Evolutionary conservation across 1,140 invertebrate species (phyloP), one percentile per base, ranked within the genome.

Genomic region (Papilio dardanus): DNA sequence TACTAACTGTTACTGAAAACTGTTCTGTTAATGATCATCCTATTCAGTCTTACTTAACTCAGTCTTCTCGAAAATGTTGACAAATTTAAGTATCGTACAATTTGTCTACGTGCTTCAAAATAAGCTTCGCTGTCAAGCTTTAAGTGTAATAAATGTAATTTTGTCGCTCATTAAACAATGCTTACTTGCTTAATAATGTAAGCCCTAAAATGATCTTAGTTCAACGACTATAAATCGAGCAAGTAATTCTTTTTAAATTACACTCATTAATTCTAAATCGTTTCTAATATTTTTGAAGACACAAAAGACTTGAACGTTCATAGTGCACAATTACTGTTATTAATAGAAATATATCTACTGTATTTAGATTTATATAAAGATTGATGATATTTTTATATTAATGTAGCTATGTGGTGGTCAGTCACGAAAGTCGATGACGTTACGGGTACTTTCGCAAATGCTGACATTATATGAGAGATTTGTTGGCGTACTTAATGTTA

Each of bases 81-180:
- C 54, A 62, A 62, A 30, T 62, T 62, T 62, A 62, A 62, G 54
- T 62, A 62, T 28, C 54, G 54, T 62, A 62, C 12, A 62, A 62
- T 62, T 62, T 62, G 54, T 62, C 54, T 62, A 62, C 54, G 54
- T 62, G 54, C 54, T 62, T n/a, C 54, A 62, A 62, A 62, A 62
- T 62, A 62, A 62, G 54, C 54, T 62, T 62, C 54, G 54, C 54
- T 62, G 54, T 62, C 54, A 62, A 24, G 54, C 54, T 62, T 28
- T 62, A 62, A 62, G 24, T 62, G 54, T 62, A 62, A 62, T 62
- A 62, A 62, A 62, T 62, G 54, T 62, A 62, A 62, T 62, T 62
- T 62, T 6, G 54, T 62, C 24, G 54, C 10, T 62, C 54, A 62
- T 62, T 62, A 28, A 28, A 62, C 54, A 62, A 28, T 62, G 54